Percentiles rank a stretch among this genome's conserved stretches.
Conservation (phyloP, 2,113 vertebrate genomes). For the Shinisaurus crocodilurus region DNA sequence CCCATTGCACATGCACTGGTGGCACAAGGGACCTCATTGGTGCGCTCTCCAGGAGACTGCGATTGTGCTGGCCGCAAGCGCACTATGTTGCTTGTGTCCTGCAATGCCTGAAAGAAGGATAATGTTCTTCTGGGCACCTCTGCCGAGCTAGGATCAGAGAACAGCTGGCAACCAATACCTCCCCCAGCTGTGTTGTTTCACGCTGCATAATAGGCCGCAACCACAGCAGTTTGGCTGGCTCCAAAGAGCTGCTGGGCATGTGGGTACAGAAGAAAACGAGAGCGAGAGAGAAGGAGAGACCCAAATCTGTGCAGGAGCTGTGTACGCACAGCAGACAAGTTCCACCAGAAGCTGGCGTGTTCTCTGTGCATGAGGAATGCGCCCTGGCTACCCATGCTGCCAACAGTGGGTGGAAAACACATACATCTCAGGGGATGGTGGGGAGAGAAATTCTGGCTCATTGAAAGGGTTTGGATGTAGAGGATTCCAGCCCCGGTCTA, state of each 20-base stretch:
- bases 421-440: background rate
- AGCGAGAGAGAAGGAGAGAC: too few relatives aligned
- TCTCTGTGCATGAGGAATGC: background rate
- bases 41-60: background rate
- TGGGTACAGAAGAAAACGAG: background rate
- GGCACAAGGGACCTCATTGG: too few relatives aligned
- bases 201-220: slow-evolving; percentile 59
- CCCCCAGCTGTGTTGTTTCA: slow-evolving; percentile 60
- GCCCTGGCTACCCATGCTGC: background rate
- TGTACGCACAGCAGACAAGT: background rate
- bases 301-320: too few relatives aligned
- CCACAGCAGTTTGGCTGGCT: background rate
- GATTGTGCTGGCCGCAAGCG: rapidly evolving
- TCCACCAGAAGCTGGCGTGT: background rate
- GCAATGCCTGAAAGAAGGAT: rapidly evolving
- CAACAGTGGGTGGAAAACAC: background rate
- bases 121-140: rapidly evolving
- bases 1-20: background rate
- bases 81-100: background rate
- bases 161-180: slow-evolving; percentile 54
- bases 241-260: slow-evolving; percentile 6
- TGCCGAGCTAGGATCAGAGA: slow-evolving; percentile 10
- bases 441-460: background rate
- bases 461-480: background rate
- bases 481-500: background rate